Base-by-base conservation (phyloP, 1,140 invertebrate species). In the Aplysia californica region DNA sequence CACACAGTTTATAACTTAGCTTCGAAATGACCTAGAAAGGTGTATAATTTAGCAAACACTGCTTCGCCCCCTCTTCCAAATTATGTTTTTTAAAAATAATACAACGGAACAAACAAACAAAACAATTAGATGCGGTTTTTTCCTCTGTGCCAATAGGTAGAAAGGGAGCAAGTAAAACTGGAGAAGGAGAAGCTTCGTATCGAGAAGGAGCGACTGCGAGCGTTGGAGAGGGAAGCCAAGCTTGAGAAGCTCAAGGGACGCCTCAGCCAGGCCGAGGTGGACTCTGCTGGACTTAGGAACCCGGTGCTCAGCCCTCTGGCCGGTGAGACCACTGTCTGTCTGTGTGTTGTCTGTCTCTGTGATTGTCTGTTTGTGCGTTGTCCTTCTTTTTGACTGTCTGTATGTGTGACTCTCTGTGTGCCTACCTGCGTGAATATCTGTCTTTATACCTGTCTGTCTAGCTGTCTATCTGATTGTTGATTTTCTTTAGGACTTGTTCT, bases 161-260 rank as follows among this genome's bases (percentile, higher is more conserved):
- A 94, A 84, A 86, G 90, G 79, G 92, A 93, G 80, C 92, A 93
- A 82, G 90, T 91, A 78, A 90, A 93, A 66, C 84, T 94, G 65
- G 92, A 93, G 78, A 90, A 92, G 76, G 92, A 94, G 79, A 89
- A 91, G 75, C 90, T 92, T 69, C 93, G 93, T 77, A 92, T 92
- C 78, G 87, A 88, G 75, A 86, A 86, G 66, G 87, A 87, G 76
- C 71, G 85, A 41, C 78, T 83, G 4, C 85, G 84, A 61, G 82
- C 86, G n/a, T 83, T 92, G 61, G 92, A 94, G 84, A 86, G 92
- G 80, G 92, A 93, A 80, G 91, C 85, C 36, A 87, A 87, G 68
- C 79, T 88, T 61, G 85, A 88, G 64, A 93, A 93, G 59, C 83
- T 85, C 82, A 86, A 87, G 82, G 85, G 82, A 5, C 74, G 84